Conservation (phyloP, 35 echinoderm and acorn worm genomes). For the Strongylocentrotus purpuratus region DNA sequence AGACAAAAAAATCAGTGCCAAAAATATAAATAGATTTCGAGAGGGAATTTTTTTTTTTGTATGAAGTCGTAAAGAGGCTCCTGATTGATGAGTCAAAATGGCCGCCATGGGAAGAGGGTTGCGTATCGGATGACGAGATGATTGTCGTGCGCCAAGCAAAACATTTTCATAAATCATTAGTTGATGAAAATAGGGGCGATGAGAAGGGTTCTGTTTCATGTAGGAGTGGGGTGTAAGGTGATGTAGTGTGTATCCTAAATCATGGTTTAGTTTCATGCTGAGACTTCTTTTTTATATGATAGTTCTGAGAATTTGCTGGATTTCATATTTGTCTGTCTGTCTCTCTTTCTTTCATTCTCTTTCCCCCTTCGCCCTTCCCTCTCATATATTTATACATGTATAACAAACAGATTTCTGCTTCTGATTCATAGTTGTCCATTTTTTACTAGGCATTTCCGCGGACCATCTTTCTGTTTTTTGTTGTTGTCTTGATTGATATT, state of each 20-base stretch:
- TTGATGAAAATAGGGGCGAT: background rate
- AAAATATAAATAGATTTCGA: too few relatives aligned
- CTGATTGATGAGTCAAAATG: background rate
- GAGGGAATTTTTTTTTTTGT: background rate
- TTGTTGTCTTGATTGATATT: too few relatives aligned
- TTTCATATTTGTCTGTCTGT: background rate
- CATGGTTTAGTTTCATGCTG: background rate
- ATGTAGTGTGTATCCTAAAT: background rate
- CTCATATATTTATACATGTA: background rate
- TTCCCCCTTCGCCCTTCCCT: background rate
- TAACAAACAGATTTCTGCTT: too few relatives aligned
- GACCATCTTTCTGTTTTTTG: too few relatives aligned
- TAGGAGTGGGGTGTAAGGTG: background rate
- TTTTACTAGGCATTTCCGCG: too few relatives aligned
- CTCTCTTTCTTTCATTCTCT: background rate
- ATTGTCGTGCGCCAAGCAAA: background rate
- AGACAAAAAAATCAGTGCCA: too few relatives aligned
- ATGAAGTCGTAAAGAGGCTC: background rate
- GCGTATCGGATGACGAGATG: background rate
- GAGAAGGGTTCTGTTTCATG: background rate
- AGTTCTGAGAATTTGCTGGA: background rate
- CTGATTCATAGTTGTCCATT: too few relatives aligned
- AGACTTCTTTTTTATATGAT: background rate
- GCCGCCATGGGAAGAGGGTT: background rate
- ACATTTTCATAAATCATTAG: conserved; percentile 6